Conservation (phyloP, 2,888 invertebrate genomes). For the Ellobium chinense region DNA sequence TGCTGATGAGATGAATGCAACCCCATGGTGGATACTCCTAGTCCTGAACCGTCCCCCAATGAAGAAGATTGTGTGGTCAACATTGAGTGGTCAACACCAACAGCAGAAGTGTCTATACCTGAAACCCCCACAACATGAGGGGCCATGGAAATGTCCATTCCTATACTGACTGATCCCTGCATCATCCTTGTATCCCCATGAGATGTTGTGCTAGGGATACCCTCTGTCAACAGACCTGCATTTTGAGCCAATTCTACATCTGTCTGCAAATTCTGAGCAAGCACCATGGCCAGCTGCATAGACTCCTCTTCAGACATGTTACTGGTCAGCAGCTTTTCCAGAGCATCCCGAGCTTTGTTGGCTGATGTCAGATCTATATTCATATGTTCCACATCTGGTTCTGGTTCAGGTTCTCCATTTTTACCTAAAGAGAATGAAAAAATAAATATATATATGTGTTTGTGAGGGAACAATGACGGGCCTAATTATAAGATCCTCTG, state of each 20-base stretch:
- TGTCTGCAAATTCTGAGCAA: conserved; percentile 48
- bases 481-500: no score
- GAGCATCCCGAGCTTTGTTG: conserved; percentile 67
- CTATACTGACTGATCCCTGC: not conserved
- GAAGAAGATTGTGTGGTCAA: conserved; percentile 10
- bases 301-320: conserved; percentile 54
- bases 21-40: conserved; percentile 2
- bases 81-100: conserved; percentile 3
- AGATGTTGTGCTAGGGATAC: conserved; percentile 13
- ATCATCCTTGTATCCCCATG: conserved; percentile 6
- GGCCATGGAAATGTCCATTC: conserved; percentile 27
- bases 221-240: conserved; percentile 26
- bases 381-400: conserved; percentile 84
- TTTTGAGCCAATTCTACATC: conserved; percentile 42
- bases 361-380: conserved; percentile 84
- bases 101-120: not conserved
- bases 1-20: conserved; percentile 21
- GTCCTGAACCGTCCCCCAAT: not conserved
- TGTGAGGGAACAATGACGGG: no score
- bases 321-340: conserved; percentile 66
- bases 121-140: conserved; percentile 1
- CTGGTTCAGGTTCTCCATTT: conserved; percentile 85
- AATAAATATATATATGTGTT: no score
- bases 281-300: conserved; percentile 50
- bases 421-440: conserved; percentile 79